Conservation (phyloP, 2,888 invertebrate species). For the Portevinia maculata region DNA sequence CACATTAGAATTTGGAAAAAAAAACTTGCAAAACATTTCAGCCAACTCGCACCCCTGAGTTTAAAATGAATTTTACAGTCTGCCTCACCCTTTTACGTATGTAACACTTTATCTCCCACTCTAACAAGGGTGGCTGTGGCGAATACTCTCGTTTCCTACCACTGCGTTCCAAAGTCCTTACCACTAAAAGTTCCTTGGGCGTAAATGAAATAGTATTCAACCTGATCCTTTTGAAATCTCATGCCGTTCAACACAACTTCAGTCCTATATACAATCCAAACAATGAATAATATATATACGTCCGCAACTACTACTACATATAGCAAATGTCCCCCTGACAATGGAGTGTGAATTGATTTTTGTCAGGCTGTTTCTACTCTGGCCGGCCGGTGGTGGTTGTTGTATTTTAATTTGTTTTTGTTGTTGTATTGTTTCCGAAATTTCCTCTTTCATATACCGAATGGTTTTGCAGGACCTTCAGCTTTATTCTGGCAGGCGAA, state of each 20-base stretch:
- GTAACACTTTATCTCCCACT: conserved; percentile 31
- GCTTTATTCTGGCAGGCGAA: conserved; percentile 1
- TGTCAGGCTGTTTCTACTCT: conserved; percentile 31
- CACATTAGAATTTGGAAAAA: conserved; percentile 9
- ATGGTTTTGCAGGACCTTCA: conserved; percentile 27
- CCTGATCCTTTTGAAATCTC: conserved; percentile 60
- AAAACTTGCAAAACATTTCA: conserved; percentile 16
- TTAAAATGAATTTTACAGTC: conserved; percentile 12
- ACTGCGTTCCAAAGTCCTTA: background rate
- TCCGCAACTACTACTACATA: conserved; percentile 29
- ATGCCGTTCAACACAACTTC: conserved; percentile 31
- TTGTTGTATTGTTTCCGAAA: conserved; percentile 15
- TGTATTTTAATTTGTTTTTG: conserved; percentile 1
- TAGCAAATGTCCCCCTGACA: conserved; percentile 40
- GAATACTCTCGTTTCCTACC: conserved; percentile 15
- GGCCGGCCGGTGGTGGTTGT: conserved; percentile 10
- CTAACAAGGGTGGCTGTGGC: conserved; percentile 9
- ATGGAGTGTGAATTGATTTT: conserved; percentile 69
- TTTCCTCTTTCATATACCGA: background rate
- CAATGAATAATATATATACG: background rate
- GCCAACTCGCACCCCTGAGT: conserved; percentile 17
- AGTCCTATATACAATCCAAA: background rate
- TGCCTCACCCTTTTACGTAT: conserved; percentile 30
- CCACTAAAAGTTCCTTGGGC: conserved; percentile 34
- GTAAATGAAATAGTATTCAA: conserved; percentile 31